Evolutionary conservation across 2,113 vertebrate species (phyloP), one percentile per base, ranked within the genome.

Genomic region (Chroicocephalus ridibundus): DNA sequence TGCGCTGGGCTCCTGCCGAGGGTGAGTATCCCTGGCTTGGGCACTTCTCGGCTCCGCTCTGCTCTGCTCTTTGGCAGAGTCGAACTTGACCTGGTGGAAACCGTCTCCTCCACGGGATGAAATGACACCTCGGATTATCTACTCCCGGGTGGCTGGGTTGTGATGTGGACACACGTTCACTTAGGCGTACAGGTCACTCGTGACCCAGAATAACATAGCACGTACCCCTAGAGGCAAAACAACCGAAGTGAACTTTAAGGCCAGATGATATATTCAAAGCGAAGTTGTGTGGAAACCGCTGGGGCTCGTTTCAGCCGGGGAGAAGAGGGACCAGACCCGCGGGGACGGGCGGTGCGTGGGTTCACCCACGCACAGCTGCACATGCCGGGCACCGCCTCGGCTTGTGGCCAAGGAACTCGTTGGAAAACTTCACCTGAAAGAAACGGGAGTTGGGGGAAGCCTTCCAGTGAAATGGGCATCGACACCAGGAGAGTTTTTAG

Each of bases 211-310:
- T 82, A 93, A 54, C 55, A 68, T 4, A 49, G 72, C 54, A 7
- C 52, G 52, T 82, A 88, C 62, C 62, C 76, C 82, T 88, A 90
- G 92, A 94, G 91, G 80, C 88, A 84, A 75, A 95, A 32, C 71
- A 46, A 46, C 69, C 75, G 69, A 86, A 96, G 64, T 83, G 61
- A 91, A 77, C 47, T 77, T 89, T 77, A 61, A 95, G 76, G 90
- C 71, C 95, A 89, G 92, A 85, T 40, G 34, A 91, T 19, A 89
- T 22, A 74, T 49, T 68, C 71, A 36, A 70, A 66, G 87, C 8
- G 75, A 78, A 88, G 78, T 54, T 77, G 40, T 1, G 58, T n/a
- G 54, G 74, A 40, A 83, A 7, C 1, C 0, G 24, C 51, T 22
- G 46, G 68, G 31, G 72, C 54, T 93, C 49, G 22, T 51, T 87